Conservation (phyloP, 2,113 vertebrate species). For the Caloenas nicobarica region DNA sequence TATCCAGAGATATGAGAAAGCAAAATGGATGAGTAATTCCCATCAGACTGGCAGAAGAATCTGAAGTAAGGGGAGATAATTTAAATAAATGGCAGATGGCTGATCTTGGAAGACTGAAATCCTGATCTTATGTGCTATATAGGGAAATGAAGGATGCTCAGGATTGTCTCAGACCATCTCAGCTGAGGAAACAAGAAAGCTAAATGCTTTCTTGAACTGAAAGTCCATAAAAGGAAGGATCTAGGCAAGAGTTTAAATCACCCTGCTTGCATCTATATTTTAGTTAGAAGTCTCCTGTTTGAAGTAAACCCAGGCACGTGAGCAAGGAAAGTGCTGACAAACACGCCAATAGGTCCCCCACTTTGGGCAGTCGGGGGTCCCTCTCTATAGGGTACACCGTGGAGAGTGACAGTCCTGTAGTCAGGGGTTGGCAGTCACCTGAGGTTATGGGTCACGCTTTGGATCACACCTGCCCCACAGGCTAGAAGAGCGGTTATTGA, state of each 20-base stretch:
- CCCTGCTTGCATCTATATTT: not conserved
- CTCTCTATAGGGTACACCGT: not conserved
- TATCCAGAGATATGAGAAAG: not conserved
- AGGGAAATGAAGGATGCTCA: not conserved
- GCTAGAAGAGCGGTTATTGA: not conserved
- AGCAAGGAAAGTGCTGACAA: not conserved
- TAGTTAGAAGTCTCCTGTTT: not conserved
- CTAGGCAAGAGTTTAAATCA: not conserved
- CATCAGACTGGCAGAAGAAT: not conserved
- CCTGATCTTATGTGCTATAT: not conserved
- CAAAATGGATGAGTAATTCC: not conserved
- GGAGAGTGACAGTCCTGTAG: not conserved
- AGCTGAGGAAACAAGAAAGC: not conserved
- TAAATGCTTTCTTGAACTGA: not conserved
- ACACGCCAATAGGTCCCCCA: not conserved
- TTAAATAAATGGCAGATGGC: not conserved
- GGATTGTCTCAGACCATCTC: not conserved
- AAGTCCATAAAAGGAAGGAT: not conserved
- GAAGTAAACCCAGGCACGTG: accelerated
- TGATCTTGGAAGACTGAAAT: not conserved
- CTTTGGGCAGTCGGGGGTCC: not conserved
- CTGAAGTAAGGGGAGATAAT: not conserved
- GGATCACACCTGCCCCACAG: not conserved
- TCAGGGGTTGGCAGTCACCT: not conserved
- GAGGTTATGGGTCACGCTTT: not conserved